These are phyloP conservation scores for Syrmaticus mikado DNA, from an alignment of 2,113 vertebrate species.

Conservation along the genomic window DNA sequence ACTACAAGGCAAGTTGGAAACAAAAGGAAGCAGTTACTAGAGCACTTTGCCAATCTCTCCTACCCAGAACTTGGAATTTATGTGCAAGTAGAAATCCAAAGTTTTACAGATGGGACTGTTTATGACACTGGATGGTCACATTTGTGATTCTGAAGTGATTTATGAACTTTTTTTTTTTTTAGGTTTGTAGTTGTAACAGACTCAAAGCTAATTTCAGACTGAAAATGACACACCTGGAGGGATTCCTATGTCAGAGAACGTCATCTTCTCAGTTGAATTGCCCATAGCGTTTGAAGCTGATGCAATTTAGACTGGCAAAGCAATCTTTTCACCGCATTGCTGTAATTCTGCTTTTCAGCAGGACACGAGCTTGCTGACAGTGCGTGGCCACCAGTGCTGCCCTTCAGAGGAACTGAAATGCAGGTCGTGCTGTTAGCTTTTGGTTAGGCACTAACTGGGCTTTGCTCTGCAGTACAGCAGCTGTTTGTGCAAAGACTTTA, in stretches of 20 bases:
- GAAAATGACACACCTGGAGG: neutral
- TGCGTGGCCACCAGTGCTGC: neutral
- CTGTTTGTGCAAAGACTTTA: neutral
- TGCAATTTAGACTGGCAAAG: rapidly evolving
- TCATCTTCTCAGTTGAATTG: neutral
- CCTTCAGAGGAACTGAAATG: neutral
- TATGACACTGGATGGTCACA: neutral
- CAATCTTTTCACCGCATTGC: neutral
- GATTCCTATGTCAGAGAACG: neutral
- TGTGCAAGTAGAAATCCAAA: neutral
- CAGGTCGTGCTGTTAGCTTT: neutral
- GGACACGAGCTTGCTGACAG: neutral
- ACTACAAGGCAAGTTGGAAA: neutral
- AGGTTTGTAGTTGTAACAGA: neutral
- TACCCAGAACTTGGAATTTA: neutral
- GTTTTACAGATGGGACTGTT: neutral
- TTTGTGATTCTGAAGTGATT: neutral
- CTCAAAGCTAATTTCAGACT: neutral
- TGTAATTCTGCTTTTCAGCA: neutral
- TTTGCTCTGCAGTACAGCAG: neutral
- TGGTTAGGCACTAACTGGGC: neutral
- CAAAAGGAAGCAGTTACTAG: neutral
- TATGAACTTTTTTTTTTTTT: neutral
- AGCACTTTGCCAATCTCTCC: neutral
- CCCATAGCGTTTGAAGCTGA: neutral